Evolutionary conservation across 2,888 invertebrate species (phyloP).

Genomic region (Orthonevra nobilis): DNA sequence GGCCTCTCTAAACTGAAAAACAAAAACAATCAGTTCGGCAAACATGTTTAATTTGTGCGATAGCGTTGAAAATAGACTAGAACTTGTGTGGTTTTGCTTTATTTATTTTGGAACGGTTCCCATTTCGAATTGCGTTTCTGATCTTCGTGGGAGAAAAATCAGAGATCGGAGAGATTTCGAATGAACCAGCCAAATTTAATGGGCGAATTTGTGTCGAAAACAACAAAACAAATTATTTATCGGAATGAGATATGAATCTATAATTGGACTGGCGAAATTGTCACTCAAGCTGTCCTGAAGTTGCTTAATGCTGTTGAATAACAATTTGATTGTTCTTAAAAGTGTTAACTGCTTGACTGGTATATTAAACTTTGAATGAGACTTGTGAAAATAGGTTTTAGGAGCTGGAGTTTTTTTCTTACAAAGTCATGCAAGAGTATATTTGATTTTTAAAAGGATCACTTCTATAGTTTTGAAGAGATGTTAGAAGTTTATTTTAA

Average conservation of each 20-base stretch:
- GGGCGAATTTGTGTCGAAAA: not conserved
- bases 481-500: too few relatives aligned
- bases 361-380: too few relatives aligned
- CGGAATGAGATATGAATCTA: too few relatives aligned
- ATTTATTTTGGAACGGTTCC: slow-evolving; percentile 45
- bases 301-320: too few relatives aligned
- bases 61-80: slow-evolving; percentile 20
- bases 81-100: slow-evolving; percentile 20
- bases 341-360: too few relatives aligned
- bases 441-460: too few relatives aligned
- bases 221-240: slow-evolving; percentile 3
- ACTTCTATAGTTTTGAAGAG: too few relatives aligned
- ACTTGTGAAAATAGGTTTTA: too few relatives aligned
- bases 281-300: not conserved
- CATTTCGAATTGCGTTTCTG: slow-evolving; percentile 6
- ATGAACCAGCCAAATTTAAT: not conserved
- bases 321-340: too few relatives aligned
- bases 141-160: not conserved
- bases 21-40: slow-evolving; percentile 11
- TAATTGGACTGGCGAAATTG: not conserved
- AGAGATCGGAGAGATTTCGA: not conserved
- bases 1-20: too few relatives aligned
- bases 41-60: slow-evolving; percentile 1
- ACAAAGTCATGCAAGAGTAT: too few relatives aligned
- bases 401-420: too few relatives aligned